A percentile compares a stretch with the other conserved stretches of the same genome.
These are phyloP conservation scores for Rhabdophis nuchalis DNA, from an alignment of 2,797 vertebrate genomes.

Conservation along the genomic window DNA sequence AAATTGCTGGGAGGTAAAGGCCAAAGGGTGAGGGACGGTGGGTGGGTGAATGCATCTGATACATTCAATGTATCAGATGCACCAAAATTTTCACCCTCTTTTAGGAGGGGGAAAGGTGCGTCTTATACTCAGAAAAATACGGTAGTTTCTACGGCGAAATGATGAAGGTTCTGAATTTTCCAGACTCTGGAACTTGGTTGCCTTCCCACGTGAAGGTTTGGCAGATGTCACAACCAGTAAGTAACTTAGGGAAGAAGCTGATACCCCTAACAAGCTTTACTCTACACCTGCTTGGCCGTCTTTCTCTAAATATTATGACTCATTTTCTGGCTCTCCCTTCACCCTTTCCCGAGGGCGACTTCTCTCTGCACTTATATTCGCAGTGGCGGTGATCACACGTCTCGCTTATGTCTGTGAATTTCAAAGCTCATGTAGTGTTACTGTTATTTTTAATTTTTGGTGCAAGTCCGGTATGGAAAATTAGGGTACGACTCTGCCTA, in stretches of 20 bases:
- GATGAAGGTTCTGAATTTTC: background rate
- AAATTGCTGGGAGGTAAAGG: too few relatives aligned
- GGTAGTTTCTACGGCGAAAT: background rate
- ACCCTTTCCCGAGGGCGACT: background rate
- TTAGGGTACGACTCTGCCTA: background rate
- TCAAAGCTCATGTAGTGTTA: background rate
- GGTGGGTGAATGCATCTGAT: too few relatives aligned
- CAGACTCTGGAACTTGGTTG: background rate
- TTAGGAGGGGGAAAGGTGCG: too few relatives aligned
- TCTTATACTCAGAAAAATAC: too few relatives aligned
- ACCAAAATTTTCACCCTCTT: too few relatives aligned
- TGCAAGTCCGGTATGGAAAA: background rate
- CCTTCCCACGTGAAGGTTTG: background rate
- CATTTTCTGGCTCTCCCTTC: background rate
- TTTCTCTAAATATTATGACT: accelerated
- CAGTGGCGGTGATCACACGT: background rate
- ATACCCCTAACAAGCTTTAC: accelerated
- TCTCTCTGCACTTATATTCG: slow-evolving; percentile 17
- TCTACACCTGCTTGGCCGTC: background rate
- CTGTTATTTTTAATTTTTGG: background rate
- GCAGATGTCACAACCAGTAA: background rate
- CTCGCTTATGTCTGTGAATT: background rate
- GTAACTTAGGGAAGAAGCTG: background rate
- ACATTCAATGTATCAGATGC: too few relatives aligned
- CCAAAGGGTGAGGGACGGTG: too few relatives aligned